Evolutionary conservation across 1,140 invertebrate species (phyloP), one percentile per base, ranked within the genome.

Genomic region (Pogonomyrmex californicus): DNA sequence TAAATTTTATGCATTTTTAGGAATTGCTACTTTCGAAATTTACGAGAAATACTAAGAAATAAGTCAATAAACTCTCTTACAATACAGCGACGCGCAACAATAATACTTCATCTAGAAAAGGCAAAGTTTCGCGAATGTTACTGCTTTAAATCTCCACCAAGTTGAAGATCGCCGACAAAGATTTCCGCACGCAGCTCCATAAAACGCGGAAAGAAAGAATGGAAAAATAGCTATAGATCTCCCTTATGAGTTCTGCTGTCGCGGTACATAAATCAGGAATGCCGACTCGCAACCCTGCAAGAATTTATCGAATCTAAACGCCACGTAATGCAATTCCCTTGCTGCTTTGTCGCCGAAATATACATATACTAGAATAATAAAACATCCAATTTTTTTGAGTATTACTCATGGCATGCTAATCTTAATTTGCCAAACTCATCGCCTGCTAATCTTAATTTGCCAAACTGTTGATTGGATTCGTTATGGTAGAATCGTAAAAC

Each of bases 241-340:
- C 79, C 41, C 51, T 71, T 82, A 82, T 82, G 79, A 82, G 79
- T 82, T 82, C 79, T 82, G 49, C 79, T 82, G 79, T 73, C 66
- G 66, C 66, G 79, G 51, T 73, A 82, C 79, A 82, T 82, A 82
- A 82, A 82, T 82, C 79, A 82, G 41, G 44, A 44, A 41, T 38
- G 63, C 44, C 51, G 44, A 56, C 65, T 81, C 38, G 65, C 65
- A 44, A 71, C 65, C 51, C 51, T 17, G 41, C 14, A 60, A 82
- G 51, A 82, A 82, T 82, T 82, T 82, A 82, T 82, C 79, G 79
- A 82, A 51, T 82, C 66, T 82, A 82, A 82, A 82, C 66, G 51
- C 41, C 79, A 73, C 79, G 66, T 82, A 60, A 82, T 82, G 38
- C 66, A 82, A 82, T 73, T 30, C 54, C 38, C 5, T 60, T 6